Conservation (phyloP, 1,140 invertebrate species). For the Rhyzopertha dominica region DNA sequence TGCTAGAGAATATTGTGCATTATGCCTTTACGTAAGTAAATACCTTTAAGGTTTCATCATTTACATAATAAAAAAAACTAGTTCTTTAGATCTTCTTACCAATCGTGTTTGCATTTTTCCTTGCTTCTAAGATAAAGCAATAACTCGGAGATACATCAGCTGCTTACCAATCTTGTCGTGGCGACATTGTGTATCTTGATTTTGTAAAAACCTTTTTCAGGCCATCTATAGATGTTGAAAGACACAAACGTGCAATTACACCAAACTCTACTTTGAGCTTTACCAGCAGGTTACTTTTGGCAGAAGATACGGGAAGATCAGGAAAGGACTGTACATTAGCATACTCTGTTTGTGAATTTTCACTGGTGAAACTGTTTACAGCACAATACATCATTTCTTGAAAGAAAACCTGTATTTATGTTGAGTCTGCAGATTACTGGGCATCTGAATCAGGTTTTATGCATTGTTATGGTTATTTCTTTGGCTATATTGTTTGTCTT, state of each 20-base stretch:
- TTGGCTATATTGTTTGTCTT: too few relatives aligned
- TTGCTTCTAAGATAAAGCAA: not conserved
- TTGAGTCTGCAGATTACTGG: too few relatives aligned
- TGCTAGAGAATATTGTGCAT: constrained; percentile 29
- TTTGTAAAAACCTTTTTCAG: constrained; percentile 18
- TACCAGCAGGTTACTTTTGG: constrained; percentile 18
- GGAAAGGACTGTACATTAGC: constrained; percentile 20
- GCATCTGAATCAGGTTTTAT: too few relatives aligned
- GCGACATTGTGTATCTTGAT: not conserved
- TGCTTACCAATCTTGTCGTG: not conserved
- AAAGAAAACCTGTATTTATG: too few relatives aligned
- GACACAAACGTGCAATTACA: constrained; percentile 3
- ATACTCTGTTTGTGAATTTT: constrained; percentile 27
- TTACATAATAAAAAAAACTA: not conserved
- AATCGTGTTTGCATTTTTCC: not conserved
- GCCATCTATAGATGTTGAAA: constrained; percentile 24
- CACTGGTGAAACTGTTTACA: constrained; percentile 30
- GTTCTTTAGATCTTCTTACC: not conserved
- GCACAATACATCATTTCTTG: constrained; percentile 26
- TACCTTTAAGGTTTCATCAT: constrained; percentile 3
- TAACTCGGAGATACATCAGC: not conserved
- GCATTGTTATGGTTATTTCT: too few relatives aligned
- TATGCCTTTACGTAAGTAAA: constrained; percentile 32
- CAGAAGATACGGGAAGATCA: constrained; percentile 24
- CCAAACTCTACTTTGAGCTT: constrained; percentile 3